phyloP scores from a whole-genome alignment of 2,113 vertebrate species.

The Pelecanoides urinatrix region DNA sequence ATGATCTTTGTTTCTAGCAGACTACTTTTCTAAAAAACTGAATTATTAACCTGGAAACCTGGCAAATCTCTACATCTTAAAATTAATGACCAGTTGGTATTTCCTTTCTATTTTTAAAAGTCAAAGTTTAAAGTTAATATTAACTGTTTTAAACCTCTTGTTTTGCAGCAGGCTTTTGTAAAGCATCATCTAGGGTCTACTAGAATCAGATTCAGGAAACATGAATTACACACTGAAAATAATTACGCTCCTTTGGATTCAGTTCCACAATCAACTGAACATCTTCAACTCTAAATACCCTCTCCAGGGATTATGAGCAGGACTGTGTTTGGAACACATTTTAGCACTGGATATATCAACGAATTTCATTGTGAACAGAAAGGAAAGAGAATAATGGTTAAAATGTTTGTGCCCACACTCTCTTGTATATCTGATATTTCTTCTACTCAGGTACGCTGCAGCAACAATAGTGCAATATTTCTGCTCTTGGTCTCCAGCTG shows the following conservation, averaged over 20 bases:
- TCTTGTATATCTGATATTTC: neutral
- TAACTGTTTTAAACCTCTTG: neutral
- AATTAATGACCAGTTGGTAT: neutral
- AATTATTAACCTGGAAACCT: neutral
- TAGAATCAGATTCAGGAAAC: neutral
- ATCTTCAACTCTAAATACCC: too few species aligned
- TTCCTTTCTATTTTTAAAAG: neutral
- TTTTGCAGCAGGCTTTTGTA: neutral
- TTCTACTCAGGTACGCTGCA: neutral
- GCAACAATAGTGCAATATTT: neutral
- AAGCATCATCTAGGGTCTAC: neutral
- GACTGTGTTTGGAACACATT: neutral
- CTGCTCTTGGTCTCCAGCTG: neutral
- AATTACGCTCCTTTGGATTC: neutral
- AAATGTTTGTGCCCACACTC: neutral
- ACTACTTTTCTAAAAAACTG: neutral
- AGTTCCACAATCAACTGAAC: neutral
- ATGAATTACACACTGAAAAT: neutral
- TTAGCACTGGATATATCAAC: neutral
- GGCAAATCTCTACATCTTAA: neutral
- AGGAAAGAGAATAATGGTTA: neutral
- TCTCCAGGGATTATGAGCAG: neutral
- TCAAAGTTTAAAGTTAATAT: neutral
- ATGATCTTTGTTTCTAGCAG: neutral
- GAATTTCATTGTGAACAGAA: neutral